Percentiles rank a stretch among this genome's conserved stretches.
Evolutionary conservation across 1,140 invertebrate species (phyloP).

Genomic region (Temnothorax curvispinosus): DNA sequence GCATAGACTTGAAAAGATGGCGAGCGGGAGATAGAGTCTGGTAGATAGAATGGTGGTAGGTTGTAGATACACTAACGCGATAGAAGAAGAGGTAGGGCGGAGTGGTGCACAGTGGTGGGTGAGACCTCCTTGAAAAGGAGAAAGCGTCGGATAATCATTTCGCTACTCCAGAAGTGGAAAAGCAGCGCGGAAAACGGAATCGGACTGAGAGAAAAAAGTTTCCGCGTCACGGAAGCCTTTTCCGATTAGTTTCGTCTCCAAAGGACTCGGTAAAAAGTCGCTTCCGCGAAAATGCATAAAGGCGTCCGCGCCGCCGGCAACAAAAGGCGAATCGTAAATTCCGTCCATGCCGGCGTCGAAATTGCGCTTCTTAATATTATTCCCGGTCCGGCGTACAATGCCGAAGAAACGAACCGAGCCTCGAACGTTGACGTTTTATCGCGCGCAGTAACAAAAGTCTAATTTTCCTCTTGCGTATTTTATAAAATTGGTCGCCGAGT

Average conservation of each 20-base stretch:
- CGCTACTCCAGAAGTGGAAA: conserved; percentile 62
- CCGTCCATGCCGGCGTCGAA: conserved; percentile 34
- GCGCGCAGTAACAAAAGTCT: conserved; percentile 46
- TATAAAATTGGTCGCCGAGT: conserved; percentile 19
- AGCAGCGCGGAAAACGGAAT: conserved; percentile 44
- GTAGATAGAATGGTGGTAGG: conserved; percentile 52
- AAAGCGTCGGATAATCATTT: conserved; percentile 73
- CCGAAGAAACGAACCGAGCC: conserved; percentile 44
- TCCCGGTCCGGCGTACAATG: conserved; percentile 40
- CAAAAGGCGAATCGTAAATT: conserved; percentile 56
- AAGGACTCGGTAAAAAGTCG: conserved; percentile 57
- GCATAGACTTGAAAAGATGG: conserved; percentile 43
- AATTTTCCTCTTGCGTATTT: conserved; percentile 47
- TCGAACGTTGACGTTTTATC: conserved; percentile 50
- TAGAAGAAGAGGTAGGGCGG: conserved; percentile 1
- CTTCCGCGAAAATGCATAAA: conserved; percentile 56
- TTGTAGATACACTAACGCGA: conserved; percentile 34
- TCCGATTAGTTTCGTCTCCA: conserved; percentile 67
- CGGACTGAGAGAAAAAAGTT: conserved; percentile 34
- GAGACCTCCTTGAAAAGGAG: conserved; percentile 63
- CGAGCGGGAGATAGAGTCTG: conserved; percentile 14
- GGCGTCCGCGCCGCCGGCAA: conserved; percentile 19
- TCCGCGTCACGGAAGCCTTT: conserved; percentile 41
- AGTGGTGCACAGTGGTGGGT: neutral
- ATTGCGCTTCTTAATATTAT: conserved; percentile 59